Percentiles rank a stretch among this genome's conserved stretches.
These are phyloP conservation scores for Eurois occulta DNA, from an alignment of 2,888 invertebrate species.

Conservation along the genomic window DNA sequence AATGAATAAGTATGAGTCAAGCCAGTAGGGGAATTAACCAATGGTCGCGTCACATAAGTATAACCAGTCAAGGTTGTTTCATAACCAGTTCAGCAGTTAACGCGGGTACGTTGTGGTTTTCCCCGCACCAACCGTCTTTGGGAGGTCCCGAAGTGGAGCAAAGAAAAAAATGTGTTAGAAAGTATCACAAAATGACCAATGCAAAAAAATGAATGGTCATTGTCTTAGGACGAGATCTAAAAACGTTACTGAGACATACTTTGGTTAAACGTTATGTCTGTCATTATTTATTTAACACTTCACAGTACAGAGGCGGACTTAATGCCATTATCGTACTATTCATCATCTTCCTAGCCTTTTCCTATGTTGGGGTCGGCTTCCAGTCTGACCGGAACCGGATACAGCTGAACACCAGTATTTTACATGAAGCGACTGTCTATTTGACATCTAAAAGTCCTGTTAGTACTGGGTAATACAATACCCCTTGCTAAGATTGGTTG, in stretches of 20 bases:
- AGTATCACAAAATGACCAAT: slow-evolving; percentile 19
- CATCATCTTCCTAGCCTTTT: background rate
- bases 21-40: slow-evolving; percentile 22
- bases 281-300: no score
- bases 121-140: slow-evolving; percentile 12
- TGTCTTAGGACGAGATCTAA: background rate
- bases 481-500: background rate
- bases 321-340: no score
- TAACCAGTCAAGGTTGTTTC: slow-evolving; percentile 21
- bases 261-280: background rate
- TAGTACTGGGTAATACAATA: background rate
- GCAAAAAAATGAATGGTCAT: background rate
- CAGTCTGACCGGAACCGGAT: background rate
- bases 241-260: background rate
- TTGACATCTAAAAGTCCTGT: no score
- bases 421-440: background rate
- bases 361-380: background rate
- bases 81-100: slow-evolving; percentile 40
- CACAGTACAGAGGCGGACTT: no score
- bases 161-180: slow-evolving; percentile 25
- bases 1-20: slow-evolving; percentile 22
- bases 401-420: background rate
- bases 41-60: slow-evolving; percentile 19
- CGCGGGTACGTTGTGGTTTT: slow-evolving; percentile 35
- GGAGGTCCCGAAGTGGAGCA: slow-evolving; percentile 23